phyloP scores from a whole-genome alignment of 2,797 vertebrate species.

The Geotrypetes seraphini region DNA sequence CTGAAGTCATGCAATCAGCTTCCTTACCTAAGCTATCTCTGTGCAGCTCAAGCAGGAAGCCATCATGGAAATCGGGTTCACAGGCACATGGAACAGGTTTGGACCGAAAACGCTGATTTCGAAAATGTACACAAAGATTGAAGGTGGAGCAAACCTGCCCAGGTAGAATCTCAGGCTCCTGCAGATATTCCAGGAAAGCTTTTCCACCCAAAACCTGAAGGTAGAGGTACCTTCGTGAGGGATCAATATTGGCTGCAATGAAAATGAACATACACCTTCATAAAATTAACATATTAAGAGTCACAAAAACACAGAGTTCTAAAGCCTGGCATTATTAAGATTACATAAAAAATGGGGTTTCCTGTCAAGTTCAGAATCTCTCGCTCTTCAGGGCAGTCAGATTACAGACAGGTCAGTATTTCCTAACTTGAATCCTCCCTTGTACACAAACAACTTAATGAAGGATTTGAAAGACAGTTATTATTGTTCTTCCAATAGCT shows the following conservation, averaged over 20 bases:
- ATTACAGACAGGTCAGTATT: too few species aligned
- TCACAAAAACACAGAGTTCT: too few species aligned
- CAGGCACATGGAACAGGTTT: slow-evolving; percentile 91
- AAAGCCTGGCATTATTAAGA: too few species aligned
- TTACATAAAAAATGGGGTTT: too few species aligned
- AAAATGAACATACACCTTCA: too few species aligned
- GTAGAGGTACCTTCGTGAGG: slow-evolving; percentile 83
- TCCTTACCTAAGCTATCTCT: slow-evolving; percentile 70
- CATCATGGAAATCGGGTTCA: slow-evolving; percentile 87
- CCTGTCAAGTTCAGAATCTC: too few species aligned
- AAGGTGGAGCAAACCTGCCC: slow-evolving; percentile 85
- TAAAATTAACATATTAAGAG: too few species aligned
- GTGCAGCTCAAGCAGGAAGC: slow-evolving; percentile 86
- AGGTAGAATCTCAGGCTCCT: slow-evolving; percentile 83
- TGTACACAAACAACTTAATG: too few species aligned
- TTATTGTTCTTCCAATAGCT: too few species aligned
- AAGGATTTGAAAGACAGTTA: too few species aligned
- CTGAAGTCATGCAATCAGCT: neutral
- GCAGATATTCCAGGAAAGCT: slow-evolving; percentile 93
- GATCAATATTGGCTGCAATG: slow-evolving; percentile 78
- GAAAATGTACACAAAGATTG: slow-evolving; percentile 83
- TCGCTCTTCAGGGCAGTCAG: too few species aligned
- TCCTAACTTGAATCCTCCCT: too few species aligned
- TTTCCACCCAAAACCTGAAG: slow-evolving; percentile 90
- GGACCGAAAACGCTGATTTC: slow-evolving; percentile 88